A percentile compares a stretch with the other conserved stretches of the same genome.
These are phyloP conservation scores for Zaprionus camerounensis DNA, from an alignment of 1,140 invertebrate species.

Conservation along the genomic window DNA sequence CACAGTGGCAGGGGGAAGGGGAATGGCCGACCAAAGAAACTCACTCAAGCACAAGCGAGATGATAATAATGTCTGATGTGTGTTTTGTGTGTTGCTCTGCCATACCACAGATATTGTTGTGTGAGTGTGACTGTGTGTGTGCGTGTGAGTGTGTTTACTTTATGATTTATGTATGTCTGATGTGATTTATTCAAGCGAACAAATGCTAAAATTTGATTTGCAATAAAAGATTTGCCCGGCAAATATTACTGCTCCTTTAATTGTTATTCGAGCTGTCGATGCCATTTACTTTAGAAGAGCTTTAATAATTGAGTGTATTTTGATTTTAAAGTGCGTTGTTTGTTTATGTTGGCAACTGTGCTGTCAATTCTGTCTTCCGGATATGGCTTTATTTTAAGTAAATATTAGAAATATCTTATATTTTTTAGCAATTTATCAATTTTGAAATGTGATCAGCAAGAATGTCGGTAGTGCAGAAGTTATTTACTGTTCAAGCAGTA, in stretches of 20 bases:
- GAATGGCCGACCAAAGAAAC: constrained; percentile 59
- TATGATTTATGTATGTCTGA: constrained; percentile 82
- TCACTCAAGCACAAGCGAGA: constrained; percentile 82
- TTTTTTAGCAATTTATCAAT: no score
- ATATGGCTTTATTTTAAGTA: no score
- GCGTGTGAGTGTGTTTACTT: constrained; percentile 45
- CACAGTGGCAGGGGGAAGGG: background rate
- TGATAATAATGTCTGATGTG: constrained; percentile 83
- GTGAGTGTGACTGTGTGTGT: constrained; percentile 5
- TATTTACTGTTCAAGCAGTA: background rate
- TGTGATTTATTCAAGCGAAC: constrained; percentile 82
- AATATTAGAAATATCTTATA: no score
- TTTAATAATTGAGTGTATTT: constrained; percentile 47
- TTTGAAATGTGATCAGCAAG: no score
- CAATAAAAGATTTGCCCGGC: constrained; percentile 59
- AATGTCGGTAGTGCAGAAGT: no score
- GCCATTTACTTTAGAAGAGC: background rate
- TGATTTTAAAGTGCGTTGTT: background rate
- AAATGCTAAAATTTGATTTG: constrained; percentile 79
- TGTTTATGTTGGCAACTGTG: no score
- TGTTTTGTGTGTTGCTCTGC: constrained; percentile 67
- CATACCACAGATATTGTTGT: constrained; percentile 48
- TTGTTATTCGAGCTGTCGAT: constrained; percentile 2
- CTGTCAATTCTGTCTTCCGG: no score
- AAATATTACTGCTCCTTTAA: constrained; percentile 1